phyloP scores from a whole-genome alignment of 1,140 invertebrate genomes.

The Meloidogyne floridensis region DNA sequence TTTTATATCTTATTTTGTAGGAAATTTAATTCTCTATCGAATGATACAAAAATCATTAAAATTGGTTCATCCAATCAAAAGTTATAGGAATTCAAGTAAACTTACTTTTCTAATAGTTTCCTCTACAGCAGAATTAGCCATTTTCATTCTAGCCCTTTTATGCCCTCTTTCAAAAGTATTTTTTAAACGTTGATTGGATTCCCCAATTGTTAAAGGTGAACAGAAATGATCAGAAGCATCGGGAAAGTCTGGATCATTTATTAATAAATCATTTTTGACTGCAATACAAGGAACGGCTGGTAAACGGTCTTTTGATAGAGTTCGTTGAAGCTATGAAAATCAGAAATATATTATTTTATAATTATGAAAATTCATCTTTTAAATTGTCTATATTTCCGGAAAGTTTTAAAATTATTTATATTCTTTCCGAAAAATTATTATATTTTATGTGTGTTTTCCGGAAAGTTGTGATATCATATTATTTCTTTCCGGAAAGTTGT shows the following conservation, averaged over 20 bases:
- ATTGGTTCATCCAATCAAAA: no score
- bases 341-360: not conserved
- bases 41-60: no score
- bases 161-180: constrained; percentile 52
- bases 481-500: no score
- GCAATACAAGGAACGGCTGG: constrained; percentile 55
- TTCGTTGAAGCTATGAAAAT: constrained; percentile 41
- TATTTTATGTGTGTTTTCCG: no score
- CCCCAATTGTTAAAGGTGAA: constrained; percentile 49
- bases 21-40: no score
- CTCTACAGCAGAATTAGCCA: constrained; percentile 35
- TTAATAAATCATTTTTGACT: constrained; percentile 55
- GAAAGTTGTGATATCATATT: no score
- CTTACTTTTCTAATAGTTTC: constrained; percentile 29
- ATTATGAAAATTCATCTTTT: not conserved
- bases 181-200: constrained; percentile 55
- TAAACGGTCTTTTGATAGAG: constrained; percentile 48
- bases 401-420: no score
- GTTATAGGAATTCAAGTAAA: no score
- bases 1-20: no score
- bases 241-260: constrained; percentile 56
- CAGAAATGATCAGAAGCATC: constrained; percentile 54
- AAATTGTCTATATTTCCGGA: not conserved
- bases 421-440: no score
- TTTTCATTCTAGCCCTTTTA: constrained; percentile 55